These are phyloP conservation scores for human (Homo sapiens) DNA, from an alignment of 2,113 vertebrate genomes.

Conservation along the genomic window DNA sequence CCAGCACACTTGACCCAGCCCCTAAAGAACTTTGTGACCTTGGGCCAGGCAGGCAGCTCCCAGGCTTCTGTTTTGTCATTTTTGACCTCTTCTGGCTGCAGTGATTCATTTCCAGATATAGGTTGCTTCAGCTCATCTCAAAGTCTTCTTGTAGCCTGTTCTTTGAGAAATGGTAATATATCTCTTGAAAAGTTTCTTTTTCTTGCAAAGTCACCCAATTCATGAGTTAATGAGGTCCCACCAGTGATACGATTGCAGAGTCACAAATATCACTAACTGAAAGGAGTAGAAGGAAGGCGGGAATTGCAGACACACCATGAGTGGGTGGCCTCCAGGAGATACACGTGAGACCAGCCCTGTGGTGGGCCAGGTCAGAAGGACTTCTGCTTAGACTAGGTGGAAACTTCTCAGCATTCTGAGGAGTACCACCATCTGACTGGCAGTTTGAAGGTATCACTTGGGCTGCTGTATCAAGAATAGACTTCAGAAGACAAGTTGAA, in stretches of 20 bases:
- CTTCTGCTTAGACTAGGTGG: not conserved
- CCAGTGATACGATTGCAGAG: not conserved
- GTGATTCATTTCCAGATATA: not conserved
- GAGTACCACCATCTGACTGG: not conserved
- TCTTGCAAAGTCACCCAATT: not conserved
- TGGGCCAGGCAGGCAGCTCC: not conserved
- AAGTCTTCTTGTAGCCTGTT: not conserved
- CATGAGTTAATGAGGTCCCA: not conserved
- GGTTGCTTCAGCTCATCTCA: not conserved
- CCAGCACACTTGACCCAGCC: no score
- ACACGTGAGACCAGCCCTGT: fast-evolving
- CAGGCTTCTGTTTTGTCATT: not conserved
- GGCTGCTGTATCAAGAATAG: not conserved
- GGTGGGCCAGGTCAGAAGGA: no score
- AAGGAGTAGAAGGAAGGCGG: not conserved
- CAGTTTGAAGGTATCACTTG: not conserved
- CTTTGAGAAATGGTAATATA: not conserved
- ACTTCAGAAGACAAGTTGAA: not conserved
- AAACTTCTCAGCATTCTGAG: not conserved
- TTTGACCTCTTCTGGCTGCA: not conserved
- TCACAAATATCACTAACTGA: not conserved
- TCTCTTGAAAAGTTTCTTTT: not conserved
- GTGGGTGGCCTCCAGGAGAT: not conserved
- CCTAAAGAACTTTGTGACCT: not conserved
- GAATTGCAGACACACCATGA: not conserved